A percentile compares a stretch with the other conserved stretches of the same genome.
Conservation (phyloP, 2,888 invertebrate species). For the Protonemura montana region DNA sequence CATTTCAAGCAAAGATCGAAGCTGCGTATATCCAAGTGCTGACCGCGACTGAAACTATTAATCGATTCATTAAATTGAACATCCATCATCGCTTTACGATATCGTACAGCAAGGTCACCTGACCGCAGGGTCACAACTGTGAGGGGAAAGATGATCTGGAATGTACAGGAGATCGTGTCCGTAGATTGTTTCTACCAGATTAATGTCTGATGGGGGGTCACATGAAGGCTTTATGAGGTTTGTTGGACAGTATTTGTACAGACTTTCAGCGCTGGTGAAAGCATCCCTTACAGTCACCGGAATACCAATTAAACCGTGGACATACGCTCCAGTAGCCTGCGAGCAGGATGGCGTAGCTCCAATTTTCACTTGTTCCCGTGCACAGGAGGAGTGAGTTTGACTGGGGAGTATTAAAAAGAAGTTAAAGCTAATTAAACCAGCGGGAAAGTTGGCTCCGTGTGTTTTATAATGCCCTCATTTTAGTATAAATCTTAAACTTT, state of each 20-base stretch:
- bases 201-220: background rate
- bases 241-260: background rate
- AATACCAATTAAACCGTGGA: background rate
- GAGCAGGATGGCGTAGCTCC: background rate
- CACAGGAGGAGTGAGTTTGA: background rate
- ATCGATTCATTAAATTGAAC: background rate
- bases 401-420: slow-evolving; percentile 7
- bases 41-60: background rate
- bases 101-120: no score
- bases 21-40: background rate
- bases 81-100: background rate
- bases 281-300: background rate
- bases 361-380: background rate
- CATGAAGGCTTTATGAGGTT: background rate
- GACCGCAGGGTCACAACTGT: background rate
- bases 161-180: background rate
- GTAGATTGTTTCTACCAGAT: background rate
- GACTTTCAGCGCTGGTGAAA: background rate
- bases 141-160: background rate
- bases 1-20: background rate
- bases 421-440: slow-evolving; percentile 7
- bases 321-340: background rate
- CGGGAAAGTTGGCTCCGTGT: background rate
- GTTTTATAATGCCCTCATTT: background rate
- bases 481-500: background rate